Conservation (phyloP, 2,797 vertebrate species). For the Liparis tanakae region DNA sequence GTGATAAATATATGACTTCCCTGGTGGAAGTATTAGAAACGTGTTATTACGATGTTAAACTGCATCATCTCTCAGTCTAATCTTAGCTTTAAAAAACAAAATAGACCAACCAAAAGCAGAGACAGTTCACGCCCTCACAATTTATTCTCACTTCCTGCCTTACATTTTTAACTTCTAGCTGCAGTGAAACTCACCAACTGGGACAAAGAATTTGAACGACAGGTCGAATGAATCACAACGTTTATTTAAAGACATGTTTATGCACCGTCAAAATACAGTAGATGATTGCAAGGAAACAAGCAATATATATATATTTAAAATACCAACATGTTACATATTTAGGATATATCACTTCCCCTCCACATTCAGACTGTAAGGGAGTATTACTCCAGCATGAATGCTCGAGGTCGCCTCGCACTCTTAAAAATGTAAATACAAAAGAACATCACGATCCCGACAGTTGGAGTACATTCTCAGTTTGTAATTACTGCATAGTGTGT, state of each 20-base stretch:
- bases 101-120: no score
- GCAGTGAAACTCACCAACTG: neutral
- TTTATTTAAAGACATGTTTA: conserved; percentile 63
- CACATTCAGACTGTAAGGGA: conserved; percentile 69
- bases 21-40: neutral
- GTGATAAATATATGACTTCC: neutral
- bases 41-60: neutral
- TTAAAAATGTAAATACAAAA: conserved; percentile 84
- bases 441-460: conserved; percentile 86
- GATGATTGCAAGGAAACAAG: conserved; percentile 47
- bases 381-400: conserved; percentile 70
- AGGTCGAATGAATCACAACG: conserved; percentile 50
- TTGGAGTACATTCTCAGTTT: conserved; percentile 29
- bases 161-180: no score
- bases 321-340: conserved; percentile 53
- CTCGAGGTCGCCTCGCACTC: conserved; percentile 84
- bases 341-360: conserved; percentile 57
- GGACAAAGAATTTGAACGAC: conserved; percentile 30
- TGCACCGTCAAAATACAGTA: conserved; percentile 44
- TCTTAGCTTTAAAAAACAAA: neutral
- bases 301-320: neutral
- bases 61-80: neutral
- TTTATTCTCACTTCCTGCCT: no score
- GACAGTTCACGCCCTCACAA: no score
- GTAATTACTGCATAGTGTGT: conserved; percentile 29